Percentiles rank a stretch among this genome's conserved stretches.
phyloP scores from a whole-genome alignment of 2,888 invertebrate genomes.

The Drosophila mimetica region DNA sequence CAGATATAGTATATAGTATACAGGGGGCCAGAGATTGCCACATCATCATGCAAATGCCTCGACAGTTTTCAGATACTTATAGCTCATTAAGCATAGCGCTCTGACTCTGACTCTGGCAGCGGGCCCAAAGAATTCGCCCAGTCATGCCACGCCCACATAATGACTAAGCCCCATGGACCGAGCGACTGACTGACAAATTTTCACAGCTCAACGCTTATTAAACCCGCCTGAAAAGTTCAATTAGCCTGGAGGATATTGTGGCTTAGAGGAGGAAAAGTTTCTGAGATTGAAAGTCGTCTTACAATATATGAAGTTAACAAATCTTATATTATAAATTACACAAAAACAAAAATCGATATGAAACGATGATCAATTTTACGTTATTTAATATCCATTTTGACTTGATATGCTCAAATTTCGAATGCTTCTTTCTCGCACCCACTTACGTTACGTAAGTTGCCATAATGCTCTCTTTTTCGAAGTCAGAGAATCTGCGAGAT shows the following conservation, averaged over 20 bases:
- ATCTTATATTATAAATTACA: no score
- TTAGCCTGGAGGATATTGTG: slow-evolving; percentile 5
- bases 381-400: no score
- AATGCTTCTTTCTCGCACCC: no score
- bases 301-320: no score
- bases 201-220: slow-evolving; percentile 56
- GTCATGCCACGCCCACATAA: slow-evolving; percentile 71
- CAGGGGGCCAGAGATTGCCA: slow-evolving; percentile 19
- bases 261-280: not conserved
- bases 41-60: slow-evolving; percentile 41
- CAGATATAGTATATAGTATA: slow-evolving; percentile 33
- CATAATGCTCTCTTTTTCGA: no score
- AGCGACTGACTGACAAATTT: slow-evolving; percentile 62
- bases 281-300: not conserved
- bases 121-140: slow-evolving; percentile 29
- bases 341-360: no score
- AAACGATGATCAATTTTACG: no score
- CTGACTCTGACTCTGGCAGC: no score
- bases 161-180: slow-evolving; percentile 11
- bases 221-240: slow-evolving; percentile 39
- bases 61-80: slow-evolving; percentile 67
- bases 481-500: no score
- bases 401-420: no score
- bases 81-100: slow-evolving; percentile 69
- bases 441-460: no score